Evolutionary conservation across 1,140 invertebrate genomes (phyloP).

Genomic region (Meloidogyne chitwoodi): DNA sequence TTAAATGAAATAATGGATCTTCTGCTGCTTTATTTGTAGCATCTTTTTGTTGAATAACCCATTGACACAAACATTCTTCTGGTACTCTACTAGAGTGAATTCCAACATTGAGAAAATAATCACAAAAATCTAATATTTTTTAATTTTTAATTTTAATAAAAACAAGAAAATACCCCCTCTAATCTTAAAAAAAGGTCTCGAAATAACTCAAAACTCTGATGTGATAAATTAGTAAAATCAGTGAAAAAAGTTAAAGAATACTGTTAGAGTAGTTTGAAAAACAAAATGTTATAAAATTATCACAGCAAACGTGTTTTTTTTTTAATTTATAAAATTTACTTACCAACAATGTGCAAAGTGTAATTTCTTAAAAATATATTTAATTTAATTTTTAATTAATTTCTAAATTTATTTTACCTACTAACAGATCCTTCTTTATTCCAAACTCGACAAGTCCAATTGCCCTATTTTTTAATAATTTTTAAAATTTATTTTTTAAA

Average conservation of each 20-base stretch:
- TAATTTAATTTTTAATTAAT: background rate
- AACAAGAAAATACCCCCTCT: too few species aligned
- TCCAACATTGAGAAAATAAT: constrained; percentile 49
- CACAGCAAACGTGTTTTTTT: constrained; percentile 5
- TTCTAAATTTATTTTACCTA: background rate
- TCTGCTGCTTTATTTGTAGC: background rate
- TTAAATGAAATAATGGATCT: constrained; percentile 1
- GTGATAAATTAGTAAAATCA: too few species aligned
- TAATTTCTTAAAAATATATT: constrained; percentile 41
- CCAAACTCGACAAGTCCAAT: constrained; percentile 57
- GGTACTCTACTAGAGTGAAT: constrained; percentile 36
- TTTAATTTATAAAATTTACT: constrained; percentile 32
- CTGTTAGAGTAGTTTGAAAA: background rate
- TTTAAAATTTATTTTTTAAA: background rate
- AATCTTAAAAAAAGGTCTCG: too few species aligned
- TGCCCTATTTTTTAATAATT: constrained; percentile 31
- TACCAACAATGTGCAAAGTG: constrained; percentile 57
- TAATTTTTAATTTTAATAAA: too few species aligned
- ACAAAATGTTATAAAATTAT: too few species aligned
- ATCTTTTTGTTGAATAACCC: constrained; percentile 10
- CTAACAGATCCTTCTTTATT: constrained; percentile 50
- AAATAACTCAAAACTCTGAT: too few species aligned
- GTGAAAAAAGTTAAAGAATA: constrained; percentile 22
- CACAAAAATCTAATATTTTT: constrained; percentile 54
- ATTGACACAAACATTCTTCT: constrained; percentile 46